These are phyloP conservation scores for Erinaceus europaeus DNA, from an alignment of 2,113 vertebrate species.

Conservation along the genomic window DNA sequence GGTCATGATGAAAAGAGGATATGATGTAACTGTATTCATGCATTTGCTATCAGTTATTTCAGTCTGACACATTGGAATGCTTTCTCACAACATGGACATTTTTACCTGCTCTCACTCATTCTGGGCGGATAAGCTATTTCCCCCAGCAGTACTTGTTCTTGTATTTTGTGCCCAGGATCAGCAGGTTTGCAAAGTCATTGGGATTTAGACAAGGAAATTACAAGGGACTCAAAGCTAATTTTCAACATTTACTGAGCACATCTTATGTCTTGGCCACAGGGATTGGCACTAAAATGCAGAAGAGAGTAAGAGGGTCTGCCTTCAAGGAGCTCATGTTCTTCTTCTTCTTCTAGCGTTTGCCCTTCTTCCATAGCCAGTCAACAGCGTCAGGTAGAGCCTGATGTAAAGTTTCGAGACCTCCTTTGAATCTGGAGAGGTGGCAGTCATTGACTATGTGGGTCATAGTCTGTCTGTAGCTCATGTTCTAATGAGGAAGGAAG, in stretches of 20 bases:
- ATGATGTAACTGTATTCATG: constrained; percentile 14
- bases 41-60: constrained; percentile 35
- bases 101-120: constrained; percentile 52
- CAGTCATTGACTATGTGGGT: too few relatives aligned
- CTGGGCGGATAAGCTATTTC: constrained; percentile 46
- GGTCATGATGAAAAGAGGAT: background rate
- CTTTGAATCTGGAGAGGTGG: too few relatives aligned
- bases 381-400: too few relatives aligned
- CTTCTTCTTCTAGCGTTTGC: too few relatives aligned
- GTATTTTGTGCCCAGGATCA: constrained; percentile 39
- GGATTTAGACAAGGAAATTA: constrained; percentile 42
- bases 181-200: constrained; percentile 46
- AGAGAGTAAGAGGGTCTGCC: constrained; percentile 33
- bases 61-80: constrained; percentile 22
- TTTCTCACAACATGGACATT: constrained; percentile 38
- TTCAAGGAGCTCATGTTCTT: constrained; percentile 34
- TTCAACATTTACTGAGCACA: constrained; percentile 51
- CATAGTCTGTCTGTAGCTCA: too few relatives aligned
- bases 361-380: too few relatives aligned
- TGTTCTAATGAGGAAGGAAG: constrained; percentile 32
- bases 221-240: constrained; percentile 52
- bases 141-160: constrained; percentile 48
- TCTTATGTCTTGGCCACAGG: constrained; percentile 41
- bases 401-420: too few relatives aligned
- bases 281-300: constrained; percentile 36